Conservation (phyloP, 2,888 invertebrate species). For the Ophion costatus region DNA sequence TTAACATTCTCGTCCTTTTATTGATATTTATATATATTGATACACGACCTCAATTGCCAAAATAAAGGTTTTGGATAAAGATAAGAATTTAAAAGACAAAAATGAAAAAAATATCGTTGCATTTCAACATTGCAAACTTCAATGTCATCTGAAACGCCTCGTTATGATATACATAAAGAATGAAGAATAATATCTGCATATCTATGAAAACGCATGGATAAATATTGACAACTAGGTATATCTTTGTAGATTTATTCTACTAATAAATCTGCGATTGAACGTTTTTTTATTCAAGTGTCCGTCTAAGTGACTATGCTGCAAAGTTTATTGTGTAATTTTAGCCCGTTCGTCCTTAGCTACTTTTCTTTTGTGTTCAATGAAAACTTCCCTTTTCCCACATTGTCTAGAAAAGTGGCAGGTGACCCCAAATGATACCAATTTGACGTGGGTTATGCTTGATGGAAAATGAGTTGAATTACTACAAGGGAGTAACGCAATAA, state of each 20-base stretch:
- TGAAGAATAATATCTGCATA: background rate
- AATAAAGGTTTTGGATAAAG: too few relatives aligned
- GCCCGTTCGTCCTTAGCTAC: background rate
- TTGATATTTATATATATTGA: too few relatives aligned
- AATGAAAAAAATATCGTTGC: too few relatives aligned
- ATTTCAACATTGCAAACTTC: too few relatives aligned
- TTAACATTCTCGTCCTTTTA: too few relatives aligned
- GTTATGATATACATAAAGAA: background rate
- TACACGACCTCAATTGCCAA: too few relatives aligned
- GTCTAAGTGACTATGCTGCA: background rate
- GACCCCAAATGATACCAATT: background rate
- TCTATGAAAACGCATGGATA: background rate
- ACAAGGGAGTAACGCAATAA: background rate
- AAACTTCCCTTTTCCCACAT: background rate
- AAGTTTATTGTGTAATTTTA: background rate
- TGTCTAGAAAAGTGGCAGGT: background rate
- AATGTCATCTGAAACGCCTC: background rate
- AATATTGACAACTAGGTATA: background rate
- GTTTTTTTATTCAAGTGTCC: background rate
- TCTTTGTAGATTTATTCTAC: background rate
- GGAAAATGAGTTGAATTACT: background rate
- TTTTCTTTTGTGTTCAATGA: background rate
- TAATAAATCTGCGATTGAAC: background rate
- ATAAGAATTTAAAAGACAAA: too few relatives aligned
- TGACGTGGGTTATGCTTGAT: background rate